Evolutionary conservation across 1,140 invertebrate species (phyloP).

Genomic region (Phocides pigmalion): DNA sequence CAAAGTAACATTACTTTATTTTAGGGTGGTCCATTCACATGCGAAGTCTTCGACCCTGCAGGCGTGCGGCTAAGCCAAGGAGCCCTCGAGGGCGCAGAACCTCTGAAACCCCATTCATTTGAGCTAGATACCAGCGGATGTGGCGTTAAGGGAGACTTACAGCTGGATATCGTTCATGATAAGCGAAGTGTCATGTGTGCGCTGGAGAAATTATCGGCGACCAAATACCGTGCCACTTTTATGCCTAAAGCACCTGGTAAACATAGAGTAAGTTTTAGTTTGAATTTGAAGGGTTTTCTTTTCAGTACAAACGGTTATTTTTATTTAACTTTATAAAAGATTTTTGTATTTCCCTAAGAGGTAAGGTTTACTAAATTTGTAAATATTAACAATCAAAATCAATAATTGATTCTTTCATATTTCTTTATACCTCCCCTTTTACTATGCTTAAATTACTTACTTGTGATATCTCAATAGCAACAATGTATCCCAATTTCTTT

Average conservation of each 20-base stretch:
- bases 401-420: no score
- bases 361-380: no score
- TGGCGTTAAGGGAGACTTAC: slow-evolving; percentile 93
- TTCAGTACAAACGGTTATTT: no score
- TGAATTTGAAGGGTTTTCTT: no score
- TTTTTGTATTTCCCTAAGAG: no score
- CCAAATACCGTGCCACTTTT: slow-evolving; percentile 94
- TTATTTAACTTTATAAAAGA: no score
- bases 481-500: no score
- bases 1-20: not conserved
- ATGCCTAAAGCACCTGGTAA: slow-evolving; percentile 95
- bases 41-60: slow-evolving; percentile 98
- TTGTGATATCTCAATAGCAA: no score
- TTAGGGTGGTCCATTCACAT: slow-evolving; percentile 96
- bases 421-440: no score
- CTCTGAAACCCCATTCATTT: slow-evolving; percentile 91
- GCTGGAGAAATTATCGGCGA: slow-evolving; percentile 91
- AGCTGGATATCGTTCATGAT: slow-evolving; percentile 94
- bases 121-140: slow-evolving; percentile 89
- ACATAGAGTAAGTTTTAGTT: slow-evolving; percentile 89
- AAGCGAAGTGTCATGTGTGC: slow-evolving; percentile 93
- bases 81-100: slow-evolving; percentile 90
- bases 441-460: no score
- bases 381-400: no score
- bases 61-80: slow-evolving; percentile 89